Percentiles rank a stretch among this genome's conserved stretches.
phyloP scores from a whole-genome alignment of 1,140 invertebrate species.

The Scaptodrosophila lebanonensis region DNA sequence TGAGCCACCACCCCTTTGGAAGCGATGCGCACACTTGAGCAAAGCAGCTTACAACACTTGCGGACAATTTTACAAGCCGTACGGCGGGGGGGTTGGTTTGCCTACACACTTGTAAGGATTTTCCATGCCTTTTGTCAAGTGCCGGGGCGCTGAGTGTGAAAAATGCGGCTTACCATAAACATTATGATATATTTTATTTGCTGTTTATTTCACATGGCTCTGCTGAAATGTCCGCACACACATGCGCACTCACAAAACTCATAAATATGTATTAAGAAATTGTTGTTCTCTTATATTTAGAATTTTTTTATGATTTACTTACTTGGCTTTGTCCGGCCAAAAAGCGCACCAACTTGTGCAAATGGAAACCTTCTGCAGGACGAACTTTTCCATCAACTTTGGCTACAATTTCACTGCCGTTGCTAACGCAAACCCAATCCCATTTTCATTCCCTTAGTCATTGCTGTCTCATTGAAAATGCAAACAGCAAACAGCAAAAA shows the following conservation, averaged over 20 bases:
- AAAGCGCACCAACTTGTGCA: background rate
- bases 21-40: slow-evolving; percentile 44
- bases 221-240: no score
- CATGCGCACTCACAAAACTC: no score
- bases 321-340: background rate
- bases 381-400: background rate
- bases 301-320: background rate
- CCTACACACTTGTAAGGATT: slow-evolving; percentile 61
- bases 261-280: no score
- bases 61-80: slow-evolving; percentile 28
- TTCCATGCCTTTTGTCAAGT: slow-evolving; percentile 55
- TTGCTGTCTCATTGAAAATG: slow-evolving; percentile 41
- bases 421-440: background rate
- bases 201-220: slow-evolving; percentile 35
- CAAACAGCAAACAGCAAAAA: slow-evolving; percentile 17
- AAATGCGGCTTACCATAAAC: slow-evolving; percentile 63
- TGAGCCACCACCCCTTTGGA: slow-evolving; percentile 42
- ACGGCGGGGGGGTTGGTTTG: slow-evolving; percentile 6
- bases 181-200: slow-evolving; percentile 62
- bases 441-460: no score
- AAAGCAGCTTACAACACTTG: slow-evolving; percentile 72
- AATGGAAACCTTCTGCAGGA: background rate
- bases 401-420: background rate
- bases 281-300: background rate
- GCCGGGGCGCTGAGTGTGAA: slow-evolving; percentile 18